A percentile compares a stretch with the other conserved stretches of the same genome.
Evolutionary conservation across 1,140 invertebrate species (phyloP).

Genomic region (Matsumurasca onukii): DNA sequence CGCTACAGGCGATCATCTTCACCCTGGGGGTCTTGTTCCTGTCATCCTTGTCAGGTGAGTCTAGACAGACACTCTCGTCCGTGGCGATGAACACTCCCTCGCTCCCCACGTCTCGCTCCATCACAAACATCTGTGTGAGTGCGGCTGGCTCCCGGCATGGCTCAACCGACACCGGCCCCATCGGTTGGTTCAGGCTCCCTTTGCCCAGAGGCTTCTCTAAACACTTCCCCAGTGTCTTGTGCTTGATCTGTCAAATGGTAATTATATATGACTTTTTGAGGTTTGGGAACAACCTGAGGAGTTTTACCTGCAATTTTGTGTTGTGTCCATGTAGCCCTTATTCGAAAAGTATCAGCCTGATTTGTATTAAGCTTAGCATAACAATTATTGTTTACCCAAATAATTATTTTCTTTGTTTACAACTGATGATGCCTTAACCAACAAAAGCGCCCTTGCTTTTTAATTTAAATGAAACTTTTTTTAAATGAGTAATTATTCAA

Average conservation of each 20-base stretch:
- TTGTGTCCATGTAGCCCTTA: too few species aligned
- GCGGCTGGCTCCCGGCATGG: slow-evolving; percentile 52
- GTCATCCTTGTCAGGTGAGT: slow-evolving; percentile 54
- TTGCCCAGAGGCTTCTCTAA: slow-evolving; percentile 58
- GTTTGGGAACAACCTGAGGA: too few species aligned
- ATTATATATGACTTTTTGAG: too few species aligned
- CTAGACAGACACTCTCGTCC: slow-evolving; percentile 71
- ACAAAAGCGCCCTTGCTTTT: too few species aligned
- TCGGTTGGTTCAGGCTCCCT: slow-evolving; percentile 58
- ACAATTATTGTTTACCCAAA: too few species aligned
- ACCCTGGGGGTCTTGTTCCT: slow-evolving; percentile 54
- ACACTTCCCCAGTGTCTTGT: slow-evolving; percentile 56
- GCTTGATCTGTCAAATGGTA: slow-evolving; percentile 54
- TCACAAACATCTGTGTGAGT: slow-evolving; percentile 73
- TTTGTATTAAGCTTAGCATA: too few species aligned
- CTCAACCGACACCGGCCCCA: slow-evolving; percentile 61
- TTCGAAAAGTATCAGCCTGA: too few species aligned
- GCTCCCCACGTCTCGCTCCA: slow-evolving; percentile 54
- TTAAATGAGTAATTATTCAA: too few species aligned
- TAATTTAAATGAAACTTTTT: too few species aligned
- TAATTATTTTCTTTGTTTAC: too few species aligned
- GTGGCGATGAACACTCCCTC: slow-evolving; percentile 44
- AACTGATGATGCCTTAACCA: too few species aligned
- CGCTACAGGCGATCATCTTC: slow-evolving; percentile 65
- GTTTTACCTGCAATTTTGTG: too few species aligned